Evolutionary conservation across 1,140 invertebrate species (phyloP), one percentile per base, ranked within the genome.

Genomic region (Drosophila trapezifrons): DNA sequence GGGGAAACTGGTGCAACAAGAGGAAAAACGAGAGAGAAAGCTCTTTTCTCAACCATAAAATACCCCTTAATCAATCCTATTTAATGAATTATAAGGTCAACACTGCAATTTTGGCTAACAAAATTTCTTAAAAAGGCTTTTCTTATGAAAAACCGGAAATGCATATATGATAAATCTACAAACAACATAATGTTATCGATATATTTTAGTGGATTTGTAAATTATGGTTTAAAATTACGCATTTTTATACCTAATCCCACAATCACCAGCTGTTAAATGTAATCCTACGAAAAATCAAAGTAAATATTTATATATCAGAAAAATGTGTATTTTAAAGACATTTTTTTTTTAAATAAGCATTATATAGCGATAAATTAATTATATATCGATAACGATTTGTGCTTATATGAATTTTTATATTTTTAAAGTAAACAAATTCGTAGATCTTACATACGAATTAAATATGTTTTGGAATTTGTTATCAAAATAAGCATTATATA

Each of bases 1-100:
- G 35, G 40, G 40, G n/a, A 43, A 76, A 25, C 18, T 35, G 40
- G 17, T 59, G 70, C 37, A 63, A 42, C 49, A 47, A 54, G 35
- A 10, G 22, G 13, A 38, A 42, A n/a, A 10, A 35, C 29, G 3
- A n/a, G 29, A n/a, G 13, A 15, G 13, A 35, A 52, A 18, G 8
- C 2, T 0, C 0, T 1, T 40, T 9, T 15, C 12, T n/a, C 32
- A 18, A 52, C 13, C 13, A 35, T 20, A 7, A 15, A 9, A 35
- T 35, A n/a, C 49, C 49, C 29, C 4, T 8, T 35, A 52, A 32
- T 52, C 6, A 20, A 52, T 6, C 0, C 1, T 7, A 12, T 17
- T 49, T 27, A 13, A 29, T 29, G 0, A 17, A 32, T 29, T 17
- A 29, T 29, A 6, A 49, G 22, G 1, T 29, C 8, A 29, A 8